These are phyloP conservation scores for Fringilla coelebs DNA, from an alignment of 2,797 vertebrate species.

Conservation along the genomic window DNA sequence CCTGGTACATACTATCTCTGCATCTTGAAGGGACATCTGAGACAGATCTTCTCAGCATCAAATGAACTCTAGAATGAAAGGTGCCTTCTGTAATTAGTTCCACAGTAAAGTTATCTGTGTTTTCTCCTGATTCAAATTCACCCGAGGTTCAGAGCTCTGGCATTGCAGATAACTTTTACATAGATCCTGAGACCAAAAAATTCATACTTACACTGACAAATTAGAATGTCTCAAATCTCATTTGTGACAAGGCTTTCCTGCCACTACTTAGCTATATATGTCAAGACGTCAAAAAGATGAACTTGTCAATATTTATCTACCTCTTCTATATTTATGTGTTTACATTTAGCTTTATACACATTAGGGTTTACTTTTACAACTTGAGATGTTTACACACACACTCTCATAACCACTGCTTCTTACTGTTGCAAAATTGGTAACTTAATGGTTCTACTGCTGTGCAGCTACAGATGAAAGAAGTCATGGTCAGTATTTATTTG, in stretches of 20 bases:
- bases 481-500: not conserved
- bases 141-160: not conserved
- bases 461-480: not conserved
- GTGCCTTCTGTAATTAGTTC: not conserved
- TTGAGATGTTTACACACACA: not conserved
- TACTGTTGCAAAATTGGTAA: not conserved
- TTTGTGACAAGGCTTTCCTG: not conserved
- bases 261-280: not conserved
- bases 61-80: not conserved
- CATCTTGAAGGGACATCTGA: not conserved
- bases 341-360: not conserved
- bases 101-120: not conserved
- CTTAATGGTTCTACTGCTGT: not conserved
- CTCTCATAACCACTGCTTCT: not conserved
- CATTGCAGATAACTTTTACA: not conserved
- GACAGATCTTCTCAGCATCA: not conserved
- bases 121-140: not conserved
- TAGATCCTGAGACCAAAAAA: not conserved
- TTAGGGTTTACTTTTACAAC: not conserved
- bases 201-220: not conserved
- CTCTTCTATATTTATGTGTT: not conserved
- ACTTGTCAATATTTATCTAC: not conserved
- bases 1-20: not conserved
- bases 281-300: not conserved
- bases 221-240: not conserved